Percentiles rank a stretch among this genome's conserved stretches.
These are phyloP conservation scores for Gymnarchus niloticus DNA, from an alignment of 2,113 vertebrate genomes.

Conservation along the genomic window DNA sequence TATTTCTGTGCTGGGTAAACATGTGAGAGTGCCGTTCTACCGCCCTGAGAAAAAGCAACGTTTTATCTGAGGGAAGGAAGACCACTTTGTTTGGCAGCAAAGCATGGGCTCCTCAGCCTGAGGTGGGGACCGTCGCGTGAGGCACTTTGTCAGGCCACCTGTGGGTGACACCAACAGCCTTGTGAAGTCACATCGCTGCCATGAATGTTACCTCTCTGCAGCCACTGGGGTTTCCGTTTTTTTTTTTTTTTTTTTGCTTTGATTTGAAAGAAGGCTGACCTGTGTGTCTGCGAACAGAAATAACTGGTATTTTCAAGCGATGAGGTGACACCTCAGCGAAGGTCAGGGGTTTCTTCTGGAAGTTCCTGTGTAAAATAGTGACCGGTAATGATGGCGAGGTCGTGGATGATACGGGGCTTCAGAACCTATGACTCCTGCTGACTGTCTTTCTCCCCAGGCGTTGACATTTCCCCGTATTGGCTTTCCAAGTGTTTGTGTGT, in stretches of 20 bases:
- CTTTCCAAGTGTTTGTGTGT: background rate
- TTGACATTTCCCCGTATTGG: background rate
- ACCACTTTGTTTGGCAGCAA: background rate
- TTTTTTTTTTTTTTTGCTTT: background rate
- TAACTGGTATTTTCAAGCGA: background rate
- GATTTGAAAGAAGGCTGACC: background rate
- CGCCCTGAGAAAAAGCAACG: background rate
- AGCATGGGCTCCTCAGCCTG: too few relatives aligned
- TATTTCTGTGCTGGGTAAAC: background rate
- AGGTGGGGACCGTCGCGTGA: too few relatives aligned
- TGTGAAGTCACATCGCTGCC: too few relatives aligned
- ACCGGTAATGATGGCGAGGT: background rate
- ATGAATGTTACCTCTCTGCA: too few relatives aligned
- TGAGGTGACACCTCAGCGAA: background rate
- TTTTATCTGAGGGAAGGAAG: background rate
- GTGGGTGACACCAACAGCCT: too few relatives aligned
- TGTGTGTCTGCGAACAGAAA: background rate
- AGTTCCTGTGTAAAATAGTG: background rate
- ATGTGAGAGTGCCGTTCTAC: too few relatives aligned
- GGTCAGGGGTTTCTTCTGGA: background rate
- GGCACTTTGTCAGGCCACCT: too few relatives aligned
- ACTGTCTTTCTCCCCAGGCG: background rate
- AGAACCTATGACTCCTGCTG: constrained; percentile 2
- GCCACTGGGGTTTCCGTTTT: too few relatives aligned
- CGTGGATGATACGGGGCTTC: background rate